Evolutionary conservation across 2,113 vertebrate genomes (phyloP).

Genomic region (Isichthys henryi): DNA sequence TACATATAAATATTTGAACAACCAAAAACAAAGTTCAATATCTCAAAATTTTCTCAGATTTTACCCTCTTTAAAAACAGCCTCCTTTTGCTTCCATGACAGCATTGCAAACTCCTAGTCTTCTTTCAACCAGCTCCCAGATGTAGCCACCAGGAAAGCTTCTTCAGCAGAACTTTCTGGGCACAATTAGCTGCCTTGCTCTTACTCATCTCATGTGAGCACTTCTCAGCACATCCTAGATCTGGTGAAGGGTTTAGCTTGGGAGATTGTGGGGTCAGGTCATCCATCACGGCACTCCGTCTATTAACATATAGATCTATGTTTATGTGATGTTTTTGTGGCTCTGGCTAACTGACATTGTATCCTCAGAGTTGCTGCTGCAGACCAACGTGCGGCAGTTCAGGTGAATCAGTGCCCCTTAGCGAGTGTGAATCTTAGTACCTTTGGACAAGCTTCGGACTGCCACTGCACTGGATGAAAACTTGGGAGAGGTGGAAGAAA

Average conservation of each 20-base stretch:
- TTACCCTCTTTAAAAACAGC: background rate
- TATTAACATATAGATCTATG: background rate
- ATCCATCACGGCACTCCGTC: background rate
- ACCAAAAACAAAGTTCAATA: background rate
- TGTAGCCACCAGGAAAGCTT: background rate
- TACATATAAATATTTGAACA: background rate
- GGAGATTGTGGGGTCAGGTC: background rate
- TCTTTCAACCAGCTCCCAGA: background rate
- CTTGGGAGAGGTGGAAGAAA: background rate
- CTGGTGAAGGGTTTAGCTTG: background rate
- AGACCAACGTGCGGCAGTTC: background rate
- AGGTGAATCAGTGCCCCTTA: background rate
- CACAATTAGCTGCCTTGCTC: background rate
- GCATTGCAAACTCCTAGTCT: background rate
- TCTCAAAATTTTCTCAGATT: background rate
- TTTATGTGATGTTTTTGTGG: background rate
- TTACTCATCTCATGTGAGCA: background rate
- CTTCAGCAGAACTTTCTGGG: background rate
- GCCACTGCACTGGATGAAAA: background rate
- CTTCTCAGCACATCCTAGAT: background rate
- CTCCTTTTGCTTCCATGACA: background rate
- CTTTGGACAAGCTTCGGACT: too few relatives aligned
- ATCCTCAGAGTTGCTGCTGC: background rate
- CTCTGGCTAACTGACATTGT: background rate
- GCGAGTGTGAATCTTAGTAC: background rate